Base-by-base conservation (phyloP, 1,140 invertebrate genomes). In the Euwallacea fornicatus region DNA sequence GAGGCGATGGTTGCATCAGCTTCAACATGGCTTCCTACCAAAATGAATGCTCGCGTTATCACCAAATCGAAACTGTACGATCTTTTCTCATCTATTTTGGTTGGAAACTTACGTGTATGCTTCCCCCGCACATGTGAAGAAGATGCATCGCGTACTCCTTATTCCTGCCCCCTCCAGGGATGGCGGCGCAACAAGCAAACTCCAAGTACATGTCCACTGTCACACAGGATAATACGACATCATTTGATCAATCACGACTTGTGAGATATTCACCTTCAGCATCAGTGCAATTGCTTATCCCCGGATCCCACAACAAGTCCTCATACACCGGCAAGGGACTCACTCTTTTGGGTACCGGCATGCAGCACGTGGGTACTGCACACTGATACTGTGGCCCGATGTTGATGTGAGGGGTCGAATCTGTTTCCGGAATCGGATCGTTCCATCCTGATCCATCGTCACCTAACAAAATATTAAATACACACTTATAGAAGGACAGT, bases 61-160 rank as follows among this genome's bases (percentile, higher is more conserved):
- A 61, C 11, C 46, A 64, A 64, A 6, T 2, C 50, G 0, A 64
- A 33, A 33, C 21, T 33, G 21, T 33, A 33, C 4, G 1, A 33
- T 33, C 21, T 15, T 64, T 47, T 7, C 15, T 50, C 42, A n/a
- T 0, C 6, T 11, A 43, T 61, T 61, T n/a, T 0, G 42, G 6
- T 43, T 41, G 4, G 6, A 41, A 53, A 82, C 84, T 84, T 83
- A 95, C 93, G 78, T 93, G 89, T 73, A 97, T 90, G 83, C 96
- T 92, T 71, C 95, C 96, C 70, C 90, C 87, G 77, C 90, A 91
- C 82, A 95, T 88, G 74, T 94, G 89, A 70, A 99, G 84, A 53
- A 97, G 85, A 81, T 98, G 94, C 73, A 98, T 86, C 70, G 96
- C 96, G 79, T 94, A 93, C 83, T 99, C 97, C 78, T 96, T 94